Conservation (phyloP, 2,113 vertebrate species). For the Serilophus lunatus region DNA sequence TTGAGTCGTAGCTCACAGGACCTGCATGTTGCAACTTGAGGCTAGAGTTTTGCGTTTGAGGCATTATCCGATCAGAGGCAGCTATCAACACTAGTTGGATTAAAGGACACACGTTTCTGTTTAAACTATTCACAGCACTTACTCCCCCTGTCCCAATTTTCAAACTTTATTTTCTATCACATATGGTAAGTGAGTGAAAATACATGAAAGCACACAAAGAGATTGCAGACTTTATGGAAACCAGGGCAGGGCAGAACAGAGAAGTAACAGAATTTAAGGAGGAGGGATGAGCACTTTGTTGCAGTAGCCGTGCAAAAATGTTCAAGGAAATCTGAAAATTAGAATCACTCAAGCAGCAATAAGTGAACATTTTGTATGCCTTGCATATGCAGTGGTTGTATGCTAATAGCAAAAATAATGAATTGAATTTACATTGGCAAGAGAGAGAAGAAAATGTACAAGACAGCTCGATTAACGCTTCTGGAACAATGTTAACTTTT, state of each 20-base stretch:
- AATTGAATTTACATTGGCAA: slow-evolving; percentile 45
- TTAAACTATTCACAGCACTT: background rate
- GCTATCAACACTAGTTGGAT: background rate
- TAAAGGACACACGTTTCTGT: background rate
- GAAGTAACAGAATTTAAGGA: background rate
- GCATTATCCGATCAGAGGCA: background rate
- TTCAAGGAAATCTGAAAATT: slow-evolving; percentile 43
- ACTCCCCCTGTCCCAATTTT: background rate
- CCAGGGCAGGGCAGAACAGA: background rate
- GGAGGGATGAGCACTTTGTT: background rate
- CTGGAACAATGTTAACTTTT: slow-evolving; percentile 50
- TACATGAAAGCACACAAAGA: background rate
- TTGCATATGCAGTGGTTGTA: slow-evolving; percentile 49
- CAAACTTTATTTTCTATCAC: background rate
- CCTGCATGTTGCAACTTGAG: background rate
- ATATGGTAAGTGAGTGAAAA: background rate
- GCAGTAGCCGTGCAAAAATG: background rate
- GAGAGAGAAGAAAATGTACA: slow-evolving; percentile 39
- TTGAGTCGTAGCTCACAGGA: background rate
- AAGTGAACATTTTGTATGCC: slow-evolving; percentile 54
- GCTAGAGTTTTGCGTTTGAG: slow-evolving; percentile 13
- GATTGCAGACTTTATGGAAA: background rate
- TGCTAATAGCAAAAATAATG: slow-evolving; percentile 53
- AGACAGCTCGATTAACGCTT: slow-evolving; percentile 29
- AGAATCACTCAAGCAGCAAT: slow-evolving; percentile 53